These are phyloP conservation scores for Maniola jurtina DNA, from an alignment of 1,140 invertebrate genomes.

Conservation along the genomic window DNA sequence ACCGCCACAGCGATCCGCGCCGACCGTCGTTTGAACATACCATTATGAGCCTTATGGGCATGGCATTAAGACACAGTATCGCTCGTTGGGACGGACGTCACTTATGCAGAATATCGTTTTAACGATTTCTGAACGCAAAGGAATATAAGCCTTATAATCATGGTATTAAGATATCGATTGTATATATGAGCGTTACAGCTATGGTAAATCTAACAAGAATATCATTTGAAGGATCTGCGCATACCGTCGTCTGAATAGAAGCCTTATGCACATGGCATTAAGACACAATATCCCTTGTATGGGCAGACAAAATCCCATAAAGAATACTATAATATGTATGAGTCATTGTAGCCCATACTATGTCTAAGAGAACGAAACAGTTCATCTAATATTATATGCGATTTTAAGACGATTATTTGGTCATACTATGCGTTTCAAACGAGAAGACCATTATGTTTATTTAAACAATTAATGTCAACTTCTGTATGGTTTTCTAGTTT, in stretches of 20 bases:
- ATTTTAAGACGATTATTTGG: too few species aligned
- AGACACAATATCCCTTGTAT: not conserved
- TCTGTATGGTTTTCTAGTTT: too few species aligned
- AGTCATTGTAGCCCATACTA: too few species aligned
- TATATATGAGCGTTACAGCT: not conserved
- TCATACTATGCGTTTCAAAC: too few species aligned
- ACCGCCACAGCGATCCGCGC: slow-evolving; percentile 38
- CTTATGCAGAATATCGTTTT: not conserved
- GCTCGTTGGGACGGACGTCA: not conserved
- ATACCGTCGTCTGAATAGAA: not conserved
- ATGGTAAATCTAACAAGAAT: too few species aligned
- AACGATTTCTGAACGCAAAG: too few species aligned
- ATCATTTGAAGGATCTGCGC: too few species aligned
- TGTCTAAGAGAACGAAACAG: too few species aligned
- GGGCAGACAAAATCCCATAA: not conserved
- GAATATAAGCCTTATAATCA: not conserved
- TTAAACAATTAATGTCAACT: too few species aligned
- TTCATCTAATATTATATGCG: too few species aligned
- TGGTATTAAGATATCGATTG: not conserved
- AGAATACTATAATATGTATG: too few species aligned
- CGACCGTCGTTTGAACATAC: slow-evolving; percentile 48
- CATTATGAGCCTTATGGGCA: slow-evolving; percentile 7
- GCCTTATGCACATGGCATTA: slow-evolving; percentile 1
- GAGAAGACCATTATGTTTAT: too few species aligned
- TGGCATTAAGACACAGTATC: not conserved